phyloP scores from a whole-genome alignment of 92 coral and sea anemone genomes.

The Desmophyllum pertusum region DNA sequence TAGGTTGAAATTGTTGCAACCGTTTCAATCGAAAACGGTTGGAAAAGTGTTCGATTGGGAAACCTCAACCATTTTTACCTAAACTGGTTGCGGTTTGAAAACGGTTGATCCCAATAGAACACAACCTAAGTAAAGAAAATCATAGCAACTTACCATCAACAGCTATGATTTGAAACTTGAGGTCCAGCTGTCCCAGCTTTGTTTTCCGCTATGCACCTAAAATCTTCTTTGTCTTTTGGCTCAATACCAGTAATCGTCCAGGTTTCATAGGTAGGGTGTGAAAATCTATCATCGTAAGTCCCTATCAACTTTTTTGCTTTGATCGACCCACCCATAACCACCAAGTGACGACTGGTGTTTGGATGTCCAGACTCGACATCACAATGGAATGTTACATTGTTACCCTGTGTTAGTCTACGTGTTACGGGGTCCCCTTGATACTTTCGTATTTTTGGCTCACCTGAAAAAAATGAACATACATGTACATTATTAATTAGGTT shows the following conservation, averaged over 20 bases:
- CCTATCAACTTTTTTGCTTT: not conserved
- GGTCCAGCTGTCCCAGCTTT: constrained; percentile 41
- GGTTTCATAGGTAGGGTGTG: constrained; percentile 16
- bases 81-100: too few species aligned
- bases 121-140: too few species aligned
- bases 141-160: constrained; percentile 59
- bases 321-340: constrained; percentile 5
- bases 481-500: not conserved
- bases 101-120: too few species aligned
- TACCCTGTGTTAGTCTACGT: constrained; percentile 17
- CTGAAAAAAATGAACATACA: not conserved
- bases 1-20: too few species aligned
- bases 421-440: not conserved
- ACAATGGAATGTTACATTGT: constrained; percentile 35
- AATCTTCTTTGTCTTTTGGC: not conserved
- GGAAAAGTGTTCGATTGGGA: too few species aligned
- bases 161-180: constrained; percentile 31
- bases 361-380: constrained; percentile 40
- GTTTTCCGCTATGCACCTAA: constrained; percentile 63
- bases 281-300: not conserved
- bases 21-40: too few species aligned
- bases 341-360: constrained; percentile 50
- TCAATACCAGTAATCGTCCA: constrained; percentile 31
- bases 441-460: constrained; percentile 11
- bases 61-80: too few species aligned